Conservation (phyloP, 2,888 invertebrate genomes). For the Mythimna vitellina region DNA sequence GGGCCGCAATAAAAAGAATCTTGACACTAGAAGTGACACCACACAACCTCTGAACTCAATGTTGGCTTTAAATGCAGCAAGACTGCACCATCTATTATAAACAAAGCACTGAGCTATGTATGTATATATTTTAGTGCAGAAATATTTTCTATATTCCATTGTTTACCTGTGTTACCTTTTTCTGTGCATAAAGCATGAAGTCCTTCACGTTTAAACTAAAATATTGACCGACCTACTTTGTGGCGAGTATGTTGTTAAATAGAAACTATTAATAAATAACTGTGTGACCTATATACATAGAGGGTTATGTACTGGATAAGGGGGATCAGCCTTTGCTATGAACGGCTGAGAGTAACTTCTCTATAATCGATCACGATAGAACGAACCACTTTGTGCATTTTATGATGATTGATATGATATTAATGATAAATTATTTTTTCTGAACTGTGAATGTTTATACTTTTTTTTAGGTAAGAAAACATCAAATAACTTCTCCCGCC, state of each 20-base stretch:
- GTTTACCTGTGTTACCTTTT: background rate
- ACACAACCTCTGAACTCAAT: constrained; percentile 5
- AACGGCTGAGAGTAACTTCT: background rate
- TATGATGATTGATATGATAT: background rate
- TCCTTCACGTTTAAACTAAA: constrained; percentile 14
- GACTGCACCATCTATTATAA: constrained; percentile 10
- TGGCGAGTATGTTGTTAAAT: constrained; percentile 27
- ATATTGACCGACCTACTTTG: constrained; percentile 39
- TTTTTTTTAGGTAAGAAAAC: too few relatives aligned
- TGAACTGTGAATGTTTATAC: background rate
- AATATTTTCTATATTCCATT: constrained; percentile 12
- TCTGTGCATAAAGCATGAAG: constrained; percentile 27
- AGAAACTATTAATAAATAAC: constrained; percentile 54
- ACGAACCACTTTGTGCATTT: background rate
- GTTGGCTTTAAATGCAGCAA: constrained; percentile 2
- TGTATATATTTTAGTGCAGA: constrained; percentile 6
- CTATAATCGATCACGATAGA: background rate
- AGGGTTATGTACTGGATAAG: constrained; percentile 9
- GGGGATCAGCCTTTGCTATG: background rate
- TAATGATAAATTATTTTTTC: background rate
- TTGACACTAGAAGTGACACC: constrained; percentile 40
- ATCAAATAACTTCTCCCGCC: background rate
- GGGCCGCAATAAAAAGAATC: constrained; percentile 38
- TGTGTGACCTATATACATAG: constrained; percentile 43
- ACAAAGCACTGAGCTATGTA: background rate